Base-by-base conservation (phyloP, 2,888 invertebrate genomes). In the Eilema griseolum region DNA sequence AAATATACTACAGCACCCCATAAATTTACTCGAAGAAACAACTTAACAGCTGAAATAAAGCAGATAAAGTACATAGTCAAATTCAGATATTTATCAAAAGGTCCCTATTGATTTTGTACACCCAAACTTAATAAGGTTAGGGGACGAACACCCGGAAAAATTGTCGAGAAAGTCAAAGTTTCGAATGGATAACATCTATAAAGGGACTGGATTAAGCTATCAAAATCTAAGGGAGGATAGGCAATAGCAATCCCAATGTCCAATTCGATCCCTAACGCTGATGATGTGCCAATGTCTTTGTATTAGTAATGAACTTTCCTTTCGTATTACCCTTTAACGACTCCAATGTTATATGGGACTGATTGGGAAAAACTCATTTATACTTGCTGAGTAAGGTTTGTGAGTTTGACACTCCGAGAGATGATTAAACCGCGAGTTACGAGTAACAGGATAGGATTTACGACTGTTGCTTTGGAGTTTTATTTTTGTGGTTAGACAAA, bases 111-210 rank as follows among this genome's bases (percentile, higher is more conserved):
- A 75, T 77, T 79, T 66, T 65, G 52, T n/a, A 52, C 72, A 57
- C 72, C 76, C 74, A 59, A n/a, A 76, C 73, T 72, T 76, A 81
- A 83, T 82, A 81, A 83, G 79, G 73, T 83, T 76, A 77, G 74
- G 70, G 70, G 46, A 68, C 66, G 64, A 77, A 57, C 59, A 69
- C 67, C 74, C 83, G 69, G 72, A 79, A 83, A 83, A 83, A 76
- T 66, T 71, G 71, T 41, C 56, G 67, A 72, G 57, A 66, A 73
- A 67, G 62, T 76, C 71, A 66, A 74, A 77, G 56, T 71, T 74
- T 72, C 69, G 68, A 81, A 74, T 69, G 69, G 75, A 70, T 72
- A 77, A 70, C 69, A 69, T 72, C 71, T 64, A 63, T 65, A 71
- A 65, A 61, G 64, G 67, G 66, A 74, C 67, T 65, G 75, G 74